Percentiles rank a stretch among this genome's conserved stretches.
Evolutionary conservation across 2,797 vertebrate genomes (phyloP).

Genomic region (Zalophus californianus): DNA sequence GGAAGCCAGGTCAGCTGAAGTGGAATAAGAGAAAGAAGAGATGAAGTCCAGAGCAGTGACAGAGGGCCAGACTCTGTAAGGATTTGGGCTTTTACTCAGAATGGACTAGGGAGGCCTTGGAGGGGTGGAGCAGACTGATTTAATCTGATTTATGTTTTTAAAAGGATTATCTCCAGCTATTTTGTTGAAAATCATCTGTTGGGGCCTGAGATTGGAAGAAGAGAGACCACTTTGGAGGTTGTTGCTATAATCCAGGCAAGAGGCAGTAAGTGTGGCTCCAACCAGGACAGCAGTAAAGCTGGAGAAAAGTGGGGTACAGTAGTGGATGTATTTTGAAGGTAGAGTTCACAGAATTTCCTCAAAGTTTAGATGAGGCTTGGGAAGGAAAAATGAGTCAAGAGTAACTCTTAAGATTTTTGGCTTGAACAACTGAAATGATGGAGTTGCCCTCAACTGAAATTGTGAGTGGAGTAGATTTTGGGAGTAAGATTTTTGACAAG

Average conservation of each 20-base stretch:
- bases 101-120: not conserved
- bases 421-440: slow-evolving; percentile 11
- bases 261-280: not conserved
- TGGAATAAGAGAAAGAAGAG: not conserved
- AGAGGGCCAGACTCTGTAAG: not conserved
- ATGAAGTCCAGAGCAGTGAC: not conserved
- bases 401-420: not conserved
- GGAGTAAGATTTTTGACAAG: not conserved
- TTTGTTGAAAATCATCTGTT: not conserved
- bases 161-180: not conserved
- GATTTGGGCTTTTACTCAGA: not conserved
- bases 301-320: not conserved
- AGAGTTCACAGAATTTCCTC: not conserved
- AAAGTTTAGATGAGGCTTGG: not conserved
- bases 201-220: not conserved
- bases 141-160: not conserved
- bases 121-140: not conserved
- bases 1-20: not conserved
- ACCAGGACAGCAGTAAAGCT: not conserved
- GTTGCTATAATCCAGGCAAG: not conserved
- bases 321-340: not conserved
- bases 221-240: not conserved
- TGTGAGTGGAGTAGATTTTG: not conserved
- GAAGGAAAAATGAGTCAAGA: not conserved
- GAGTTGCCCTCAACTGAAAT: not conserved